Evolutionary conservation across 2,797 vertebrate species (phyloP), one percentile per base, ranked within the genome.

Genomic region (Sciurus carolinensis): DNA sequence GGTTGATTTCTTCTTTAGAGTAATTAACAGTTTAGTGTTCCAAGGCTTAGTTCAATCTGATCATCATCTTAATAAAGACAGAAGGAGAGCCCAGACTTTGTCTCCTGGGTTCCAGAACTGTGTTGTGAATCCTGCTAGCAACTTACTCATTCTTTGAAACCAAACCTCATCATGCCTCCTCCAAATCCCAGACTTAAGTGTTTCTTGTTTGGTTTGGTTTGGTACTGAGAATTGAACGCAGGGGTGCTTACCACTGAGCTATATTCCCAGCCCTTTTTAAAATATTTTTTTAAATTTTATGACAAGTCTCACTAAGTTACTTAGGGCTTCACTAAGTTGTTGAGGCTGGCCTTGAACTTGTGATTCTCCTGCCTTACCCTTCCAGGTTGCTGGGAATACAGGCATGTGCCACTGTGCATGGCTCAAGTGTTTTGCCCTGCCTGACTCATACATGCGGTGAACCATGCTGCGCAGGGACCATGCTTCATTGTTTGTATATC

Each of bases 11-110:
- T 67, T 96, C 47, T 44, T 52, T 80, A 50, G 71, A 72, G 47
- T 54, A 39, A 7, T 39, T 52, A 47, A 79, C 5, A 3, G 36
- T 64, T 80, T 66, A 13, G 22, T 39, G 85, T 76, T 28, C 87
- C 10, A 26, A 44, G 69, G 22, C 59, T 86, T 52, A 7, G 2
- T 73, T 67, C 20, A 82, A 2, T 89, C 36, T 77, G 26, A 69
- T 62, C 64, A 69, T 69, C 42, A 71, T 75, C 42, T 91, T 47
- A 86, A 47, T 71, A 64, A 90, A 91, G 42, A 77, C 73, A 90
- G 57, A 76, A 79, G 84, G 66, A 80, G 14, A 81, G 44, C 9
- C 17, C 39, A 93, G 66, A 50, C 59, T 90, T n/a, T 83, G 28
- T 81, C 62, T 92, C 54, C 81, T 54, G 36, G 59, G 50, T 88